phyloP scores from a whole-genome alignment of 1,140 invertebrate genomes.

The Euschistus heros region DNA sequence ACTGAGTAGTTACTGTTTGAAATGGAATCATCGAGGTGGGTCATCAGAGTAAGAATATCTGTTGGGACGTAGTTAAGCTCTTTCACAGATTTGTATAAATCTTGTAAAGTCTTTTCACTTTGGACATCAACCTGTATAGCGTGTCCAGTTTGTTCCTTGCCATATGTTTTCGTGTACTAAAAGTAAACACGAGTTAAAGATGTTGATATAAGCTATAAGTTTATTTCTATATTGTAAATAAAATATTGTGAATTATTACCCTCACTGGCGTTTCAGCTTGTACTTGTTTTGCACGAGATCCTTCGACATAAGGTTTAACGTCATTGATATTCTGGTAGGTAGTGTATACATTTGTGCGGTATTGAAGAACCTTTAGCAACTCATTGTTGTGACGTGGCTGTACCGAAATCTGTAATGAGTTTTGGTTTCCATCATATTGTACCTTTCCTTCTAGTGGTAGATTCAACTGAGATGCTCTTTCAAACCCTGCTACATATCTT shows the following conservation, averaged over 20 bases:
- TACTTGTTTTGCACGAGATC: too few relatives aligned
- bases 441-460: slow-evolving; percentile 39
- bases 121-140: slow-evolving; percentile 39
- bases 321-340: slow-evolving; percentile 42
- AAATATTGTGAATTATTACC: too few relatives aligned
- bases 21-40: slow-evolving; percentile 25
- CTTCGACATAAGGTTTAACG: slow-evolving; percentile 27
- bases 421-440: slow-evolving; percentile 38
- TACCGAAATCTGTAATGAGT: slow-evolving; percentile 37
- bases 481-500: slow-evolving; percentile 45
- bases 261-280: too few relatives aligned
- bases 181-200: background rate
- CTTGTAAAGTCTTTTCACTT: slow-evolving; percentile 35
- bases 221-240: too few relatives aligned
- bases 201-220: too few relatives aligned
- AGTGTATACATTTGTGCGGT: slow-evolving; percentile 47
- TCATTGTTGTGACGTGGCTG: slow-evolving; percentile 40
- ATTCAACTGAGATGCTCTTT: slow-evolving; percentile 44
- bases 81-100: slow-evolving; percentile 28
- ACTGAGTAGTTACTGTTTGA: slow-evolving; percentile 26
- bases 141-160: slow-evolving; percentile 33
- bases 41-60: slow-evolving; percentile 29
- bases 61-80: slow-evolving; percentile 26
- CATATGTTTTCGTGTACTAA: slow-evolving; percentile 6
- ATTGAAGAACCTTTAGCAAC: slow-evolving; percentile 40